phyloP scores from a whole-genome alignment of 2,113 vertebrate species.

The Heterotilapia buettikoferi region DNA sequence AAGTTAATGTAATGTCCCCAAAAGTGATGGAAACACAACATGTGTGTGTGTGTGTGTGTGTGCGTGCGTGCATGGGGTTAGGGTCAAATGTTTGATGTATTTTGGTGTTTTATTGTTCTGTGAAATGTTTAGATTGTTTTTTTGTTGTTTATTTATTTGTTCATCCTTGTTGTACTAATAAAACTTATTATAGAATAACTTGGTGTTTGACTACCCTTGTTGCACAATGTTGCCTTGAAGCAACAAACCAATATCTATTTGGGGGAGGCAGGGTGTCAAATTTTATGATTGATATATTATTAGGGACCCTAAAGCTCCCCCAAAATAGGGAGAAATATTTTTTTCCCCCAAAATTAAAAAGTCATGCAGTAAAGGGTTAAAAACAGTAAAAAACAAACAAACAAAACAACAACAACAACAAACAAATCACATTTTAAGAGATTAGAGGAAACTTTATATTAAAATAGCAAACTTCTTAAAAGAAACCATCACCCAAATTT shows the following conservation, averaged over 20 bases:
- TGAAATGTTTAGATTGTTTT: too few relatives aligned
- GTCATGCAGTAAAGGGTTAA: not conserved
- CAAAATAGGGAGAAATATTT: not conserved
- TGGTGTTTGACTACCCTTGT: too few relatives aligned
- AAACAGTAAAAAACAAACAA: not conserved
- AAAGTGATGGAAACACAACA: not conserved
- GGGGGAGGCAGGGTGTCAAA: not conserved
- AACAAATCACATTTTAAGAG: not conserved
- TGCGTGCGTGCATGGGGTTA: not conserved
- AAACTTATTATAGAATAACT: too few relatives aligned
- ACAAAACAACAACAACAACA: not conserved
- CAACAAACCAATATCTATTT: too few relatives aligned
- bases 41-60: accelerated
- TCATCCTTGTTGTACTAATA: too few relatives aligned
- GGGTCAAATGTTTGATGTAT: not conserved
- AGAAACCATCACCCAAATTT: not conserved
- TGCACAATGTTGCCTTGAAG: too few relatives aligned
- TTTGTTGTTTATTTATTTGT: too few relatives aligned
- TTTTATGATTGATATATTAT: not conserved
- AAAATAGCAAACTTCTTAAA: not conserved
- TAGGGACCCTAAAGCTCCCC: not conserved
- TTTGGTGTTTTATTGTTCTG: too few relatives aligned
- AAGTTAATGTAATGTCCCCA: not conserved
- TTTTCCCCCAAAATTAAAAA: not conserved
- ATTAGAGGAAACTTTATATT: not conserved